These are phyloP conservation scores for Volucella zonaria DNA, from an alignment of 2,888 invertebrate genomes.

Conservation along the genomic window DNA sequence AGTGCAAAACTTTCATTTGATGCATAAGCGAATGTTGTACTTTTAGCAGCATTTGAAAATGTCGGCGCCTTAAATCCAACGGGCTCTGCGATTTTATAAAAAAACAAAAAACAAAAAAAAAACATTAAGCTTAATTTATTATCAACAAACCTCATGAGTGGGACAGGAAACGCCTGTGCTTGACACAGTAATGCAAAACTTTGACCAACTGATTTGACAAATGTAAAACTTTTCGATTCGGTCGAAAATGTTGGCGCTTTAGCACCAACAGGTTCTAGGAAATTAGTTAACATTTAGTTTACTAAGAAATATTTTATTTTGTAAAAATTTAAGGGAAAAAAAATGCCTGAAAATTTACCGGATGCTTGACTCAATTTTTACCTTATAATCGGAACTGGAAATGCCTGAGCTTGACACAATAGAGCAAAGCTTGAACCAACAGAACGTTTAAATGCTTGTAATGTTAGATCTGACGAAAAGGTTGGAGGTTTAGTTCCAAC, in stretches of 20 bases:
- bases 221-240: slow-evolving; percentile 85
- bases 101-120: neutral
- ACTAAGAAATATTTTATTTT: neutral
- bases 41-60: slow-evolving; percentile 83
- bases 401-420: slow-evolving; percentile 87
- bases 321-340: neutral
- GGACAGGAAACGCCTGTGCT: slow-evolving; percentile 88
- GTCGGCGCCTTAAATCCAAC: slow-evolving; percentile 84
- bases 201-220: slow-evolving; percentile 82
- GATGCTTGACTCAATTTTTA: slow-evolving; percentile 78
- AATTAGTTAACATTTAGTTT: slow-evolving; percentile 1
- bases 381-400: slow-evolving; percentile 87
- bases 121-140: neutral
- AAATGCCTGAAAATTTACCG: slow-evolving; percentile 20
- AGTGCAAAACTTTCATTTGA: slow-evolving; percentile 74
- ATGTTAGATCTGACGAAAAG: slow-evolving; percentile 79
- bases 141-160: slow-evolving; percentile 86
- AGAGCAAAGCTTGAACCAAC: slow-evolving; percentile 83
- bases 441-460: slow-evolving; percentile 77
- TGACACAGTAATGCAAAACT: slow-evolving; percentile 86
- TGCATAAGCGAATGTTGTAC: slow-evolving; percentile 80
- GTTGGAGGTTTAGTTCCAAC: slow-evolving; percentile 85
- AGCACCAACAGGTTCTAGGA: slow-evolving; percentile 85
- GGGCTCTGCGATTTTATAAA: slow-evolving; percentile 81
- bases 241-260: slow-evolving; percentile 85